Percentiles rank a stretch among this genome's conserved stretches.
Conservation (phyloP, 2,888 invertebrate genomes). For the Blera fallax region DNA sequence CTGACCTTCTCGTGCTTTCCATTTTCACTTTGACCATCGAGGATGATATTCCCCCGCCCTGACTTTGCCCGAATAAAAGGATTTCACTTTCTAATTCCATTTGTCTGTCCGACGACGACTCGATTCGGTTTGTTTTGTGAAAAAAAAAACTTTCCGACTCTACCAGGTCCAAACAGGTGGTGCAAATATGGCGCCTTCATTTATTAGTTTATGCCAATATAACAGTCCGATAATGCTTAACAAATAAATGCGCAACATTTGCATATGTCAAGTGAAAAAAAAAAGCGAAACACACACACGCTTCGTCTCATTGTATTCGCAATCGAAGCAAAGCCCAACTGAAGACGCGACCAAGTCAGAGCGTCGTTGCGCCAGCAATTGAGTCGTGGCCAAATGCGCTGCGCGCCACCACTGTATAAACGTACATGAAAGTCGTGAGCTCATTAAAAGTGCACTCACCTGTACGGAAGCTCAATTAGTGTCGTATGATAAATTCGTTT, state of each 20-base stretch:
- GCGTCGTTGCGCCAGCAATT: slow-evolving; percentile 32
- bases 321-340: slow-evolving; percentile 3
- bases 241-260: slow-evolving; percentile 70
- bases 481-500: slow-evolving; percentile 71
- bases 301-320: slow-evolving; percentile 53
- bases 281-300: slow-evolving; percentile 32
- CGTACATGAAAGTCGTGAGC: slow-evolving; percentile 62
- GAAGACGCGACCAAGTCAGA: slow-evolving; percentile 52
- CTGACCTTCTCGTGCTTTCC: slow-evolving; percentile 17
- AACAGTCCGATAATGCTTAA: slow-evolving; percentile 68
- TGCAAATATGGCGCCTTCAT: slow-evolving; percentile 72
- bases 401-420: slow-evolving; percentile 13
- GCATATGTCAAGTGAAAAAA: slow-evolving; percentile 64
- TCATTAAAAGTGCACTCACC: slow-evolving; percentile 57
- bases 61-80: slow-evolving; percentile 50
- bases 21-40: slow-evolving; percentile 8
- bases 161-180: slow-evolving; percentile 32
- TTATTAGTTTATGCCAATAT: slow-evolving; percentile 72
- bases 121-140: background rate
- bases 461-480: slow-evolving; percentile 73
- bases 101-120: slow-evolving; percentile 28
- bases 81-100: slow-evolving; percentile 70
- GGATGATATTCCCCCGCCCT: slow-evolving; percentile 17
- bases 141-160: slow-evolving; percentile 5
- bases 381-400: slow-evolving; percentile 38